phyloP scores from a whole-genome alignment of 2,113 vertebrate species.

The Ammodytes dubius region DNA sequence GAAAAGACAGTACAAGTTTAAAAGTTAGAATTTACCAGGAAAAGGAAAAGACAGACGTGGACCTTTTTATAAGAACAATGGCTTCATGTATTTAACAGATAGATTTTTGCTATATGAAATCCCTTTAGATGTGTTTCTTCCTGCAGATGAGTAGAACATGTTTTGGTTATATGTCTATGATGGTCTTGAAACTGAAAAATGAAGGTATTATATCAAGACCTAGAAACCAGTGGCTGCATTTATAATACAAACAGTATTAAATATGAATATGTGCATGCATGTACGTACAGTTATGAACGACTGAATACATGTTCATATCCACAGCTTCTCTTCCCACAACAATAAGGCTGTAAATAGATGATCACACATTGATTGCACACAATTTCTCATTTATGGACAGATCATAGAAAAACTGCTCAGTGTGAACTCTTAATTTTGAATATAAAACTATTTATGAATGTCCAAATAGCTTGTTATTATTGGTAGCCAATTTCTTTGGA shows the following conservation, averaged over 20 bases:
- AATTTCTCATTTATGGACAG: not conserved
- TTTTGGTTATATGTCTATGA: slow-evolving; percentile 5
- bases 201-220: not conserved
- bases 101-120: not conserved
- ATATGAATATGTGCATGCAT: no score
- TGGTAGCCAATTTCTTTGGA: not conserved
- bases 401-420: slow-evolving; percentile 5
- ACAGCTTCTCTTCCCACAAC: not conserved
- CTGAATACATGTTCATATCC: not conserved
- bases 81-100: slow-evolving; percentile 5
- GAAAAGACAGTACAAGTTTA: slow-evolving; percentile 6
- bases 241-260: not conserved
- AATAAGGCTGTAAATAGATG: not conserved
- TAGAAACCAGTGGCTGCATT: not conserved
- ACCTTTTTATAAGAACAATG: not conserved
- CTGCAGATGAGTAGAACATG: not conserved
- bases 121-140: not conserved
- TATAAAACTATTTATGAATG: not conserved
- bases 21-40: slow-evolving; percentile 22
- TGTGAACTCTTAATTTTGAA: not conserved
- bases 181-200: not conserved
- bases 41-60: not conserved
- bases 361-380: not conserved
- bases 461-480: slow-evolving; percentile 1
- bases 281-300: not conserved